Evolutionary conservation across 1,140 invertebrate genomes (phyloP).

Genomic region (Idris sp.): DNA sequence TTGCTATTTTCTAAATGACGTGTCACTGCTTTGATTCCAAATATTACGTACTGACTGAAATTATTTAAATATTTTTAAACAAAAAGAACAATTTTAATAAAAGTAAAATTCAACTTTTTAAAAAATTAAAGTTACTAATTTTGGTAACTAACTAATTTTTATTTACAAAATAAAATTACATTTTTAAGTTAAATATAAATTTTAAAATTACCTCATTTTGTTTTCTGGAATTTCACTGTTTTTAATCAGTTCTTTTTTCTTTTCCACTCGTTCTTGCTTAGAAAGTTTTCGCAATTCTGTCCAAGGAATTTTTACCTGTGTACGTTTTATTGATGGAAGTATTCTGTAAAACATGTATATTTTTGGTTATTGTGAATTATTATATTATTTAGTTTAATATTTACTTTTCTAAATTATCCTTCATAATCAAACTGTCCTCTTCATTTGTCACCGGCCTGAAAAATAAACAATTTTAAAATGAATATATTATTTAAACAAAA

Average conservation of each 20-base stretch:
- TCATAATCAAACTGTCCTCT: constrained; percentile 42
- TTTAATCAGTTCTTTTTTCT: constrained; percentile 42
- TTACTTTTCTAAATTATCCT: constrained; percentile 64
- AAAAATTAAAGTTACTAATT: too few relatives aligned
- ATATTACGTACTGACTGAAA: constrained; percentile 67
- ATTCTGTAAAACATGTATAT: constrained; percentile 41
- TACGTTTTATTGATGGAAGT: constrained; percentile 59
- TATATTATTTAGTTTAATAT: too few relatives aligned
- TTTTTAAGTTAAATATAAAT: constrained; percentile 2
- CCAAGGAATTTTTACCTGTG: constrained; percentile 62
- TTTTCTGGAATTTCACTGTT: constrained; percentile 10
- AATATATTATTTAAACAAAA: too few relatives aligned
- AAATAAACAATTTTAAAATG: too few relatives aligned
- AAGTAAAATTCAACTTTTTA: too few relatives aligned
- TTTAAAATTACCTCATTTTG: constrained; percentile 51
- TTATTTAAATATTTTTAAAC: too few relatives aligned
- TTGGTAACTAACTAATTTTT: too few relatives aligned
- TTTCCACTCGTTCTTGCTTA: constrained; percentile 66
- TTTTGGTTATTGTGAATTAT: too few relatives aligned
- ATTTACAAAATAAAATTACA: too few relatives aligned
- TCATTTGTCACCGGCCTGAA: constrained; percentile 65
- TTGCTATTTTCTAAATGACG: constrained; percentile 69
- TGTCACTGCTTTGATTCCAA: constrained; percentile 74
- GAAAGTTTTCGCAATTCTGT: constrained; percentile 64
- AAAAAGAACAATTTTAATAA: too few relatives aligned